Conservation (phyloP, 1,140 invertebrate species). For the Neuroterus valhalla region DNA sequence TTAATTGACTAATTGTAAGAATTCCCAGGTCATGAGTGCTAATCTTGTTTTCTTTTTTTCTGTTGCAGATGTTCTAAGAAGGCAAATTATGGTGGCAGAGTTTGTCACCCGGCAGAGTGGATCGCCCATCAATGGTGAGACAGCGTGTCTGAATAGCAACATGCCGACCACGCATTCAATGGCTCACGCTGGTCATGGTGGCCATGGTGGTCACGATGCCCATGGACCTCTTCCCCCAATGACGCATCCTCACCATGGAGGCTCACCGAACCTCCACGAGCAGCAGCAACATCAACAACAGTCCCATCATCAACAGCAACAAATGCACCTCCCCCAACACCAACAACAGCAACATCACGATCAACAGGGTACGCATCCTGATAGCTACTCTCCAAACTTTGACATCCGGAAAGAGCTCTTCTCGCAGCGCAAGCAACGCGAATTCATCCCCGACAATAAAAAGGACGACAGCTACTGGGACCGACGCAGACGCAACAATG, state of each 20-base stretch:
- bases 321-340: constrained; percentile 55
- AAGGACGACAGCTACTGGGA: constrained; percentile 99
- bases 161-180: constrained; percentile 76
- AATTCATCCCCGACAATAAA: constrained; percentile 97
- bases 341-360: constrained; percentile 57
- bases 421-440: constrained; percentile 92
- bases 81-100: constrained; percentile 90
- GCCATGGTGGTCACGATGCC: constrained; percentile 60
- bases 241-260: constrained; percentile 63
- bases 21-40: not conserved
- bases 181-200: constrained; percentile 67
- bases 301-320: constrained; percentile 55
- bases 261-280: constrained; percentile 48
- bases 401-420: constrained; percentile 86
- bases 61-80: constrained; percentile 80
- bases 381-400: constrained; percentile 66
- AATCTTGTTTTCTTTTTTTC: constrained; percentile 41
- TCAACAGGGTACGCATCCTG: constrained; percentile 58
- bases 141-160: constrained; percentile 76
- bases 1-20: not conserved
- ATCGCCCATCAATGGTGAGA: constrained; percentile 81
- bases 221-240: constrained; percentile 67
- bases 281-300: constrained; percentile 59
- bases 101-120: constrained; percentile 84
- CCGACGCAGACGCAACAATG: constrained; percentile 94